phyloP scores from a whole-genome alignment of 2,888 invertebrate genomes.

The Cephus spinipes region DNA sequence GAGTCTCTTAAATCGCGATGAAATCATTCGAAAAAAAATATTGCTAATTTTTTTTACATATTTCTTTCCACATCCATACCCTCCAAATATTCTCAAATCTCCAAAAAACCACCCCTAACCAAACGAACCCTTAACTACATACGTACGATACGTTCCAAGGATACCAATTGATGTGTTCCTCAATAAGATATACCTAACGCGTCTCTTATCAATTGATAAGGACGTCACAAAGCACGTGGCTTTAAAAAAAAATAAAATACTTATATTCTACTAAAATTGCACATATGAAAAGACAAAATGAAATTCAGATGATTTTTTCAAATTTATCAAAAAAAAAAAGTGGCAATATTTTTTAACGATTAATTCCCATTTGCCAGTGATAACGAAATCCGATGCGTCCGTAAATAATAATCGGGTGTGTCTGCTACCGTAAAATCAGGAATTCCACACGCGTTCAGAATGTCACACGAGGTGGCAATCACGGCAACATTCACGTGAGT shows the following conservation, averaged over 20 bases:
- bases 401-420: not conserved
- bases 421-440: slow-evolving; percentile 45
- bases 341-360: not conserved
- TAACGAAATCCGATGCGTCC: not conserved
- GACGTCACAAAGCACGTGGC: no score
- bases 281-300: not conserved
- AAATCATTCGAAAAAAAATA: not conserved
- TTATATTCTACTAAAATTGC: not conserved
- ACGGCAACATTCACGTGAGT: slow-evolving; percentile 59
- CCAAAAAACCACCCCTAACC: not conserved
- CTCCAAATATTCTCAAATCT: not conserved
- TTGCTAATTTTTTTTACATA: not conserved
- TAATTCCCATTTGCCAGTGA: not conserved
- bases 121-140: not conserved
- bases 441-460: slow-evolving; percentile 57
- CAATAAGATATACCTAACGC: not conserved
- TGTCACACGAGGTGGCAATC: slow-evolving; percentile 60
- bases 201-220: no score
- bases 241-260: no score
- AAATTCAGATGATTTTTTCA: not conserved
- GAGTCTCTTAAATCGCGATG: not conserved
- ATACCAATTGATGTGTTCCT: not conserved
- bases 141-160: not conserved
- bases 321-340: not conserved
- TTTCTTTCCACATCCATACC: not conserved